phyloP scores from a whole-genome alignment of 2,113 vertebrate genomes.

The Opisthocomus hoazin region DNA sequence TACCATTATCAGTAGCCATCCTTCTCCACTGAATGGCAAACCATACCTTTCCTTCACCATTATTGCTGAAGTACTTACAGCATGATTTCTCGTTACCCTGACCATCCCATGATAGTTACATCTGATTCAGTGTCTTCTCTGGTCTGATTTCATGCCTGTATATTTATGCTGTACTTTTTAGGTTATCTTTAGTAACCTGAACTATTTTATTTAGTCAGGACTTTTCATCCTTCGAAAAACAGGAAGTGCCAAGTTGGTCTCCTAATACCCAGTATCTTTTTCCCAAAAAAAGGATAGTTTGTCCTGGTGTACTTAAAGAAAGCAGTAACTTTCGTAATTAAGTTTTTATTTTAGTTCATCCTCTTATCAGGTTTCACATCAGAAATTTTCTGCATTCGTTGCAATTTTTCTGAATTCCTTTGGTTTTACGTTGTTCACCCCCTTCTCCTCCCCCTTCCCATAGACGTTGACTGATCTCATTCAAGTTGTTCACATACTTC shows the following conservation, averaged over 20 bases:
- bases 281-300: neutral
- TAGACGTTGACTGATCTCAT: neutral
- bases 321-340: neutral
- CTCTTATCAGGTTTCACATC: neutral
- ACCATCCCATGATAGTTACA: neutral
- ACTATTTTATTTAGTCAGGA: neutral
- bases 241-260: neutral
- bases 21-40: neutral
- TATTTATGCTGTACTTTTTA: neutral
- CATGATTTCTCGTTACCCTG: neutral
- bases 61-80: neutral
- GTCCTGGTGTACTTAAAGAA: neutral
- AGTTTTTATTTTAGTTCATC: neutral
- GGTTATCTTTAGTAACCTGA: neutral
- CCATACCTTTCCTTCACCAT: neutral
- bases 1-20: neutral
- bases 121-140: neutral
- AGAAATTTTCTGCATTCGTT: neutral
- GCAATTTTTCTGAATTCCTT: neutral
- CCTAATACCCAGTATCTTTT: neutral
- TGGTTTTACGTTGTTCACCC: neutral
- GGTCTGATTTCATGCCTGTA: neutral
- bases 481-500: neutral
- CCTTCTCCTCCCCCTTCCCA: neutral
- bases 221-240: neutral